Base-by-base conservation (phyloP, 1,140 invertebrate species). In the Caenorhabditis brenneri region DNA sequence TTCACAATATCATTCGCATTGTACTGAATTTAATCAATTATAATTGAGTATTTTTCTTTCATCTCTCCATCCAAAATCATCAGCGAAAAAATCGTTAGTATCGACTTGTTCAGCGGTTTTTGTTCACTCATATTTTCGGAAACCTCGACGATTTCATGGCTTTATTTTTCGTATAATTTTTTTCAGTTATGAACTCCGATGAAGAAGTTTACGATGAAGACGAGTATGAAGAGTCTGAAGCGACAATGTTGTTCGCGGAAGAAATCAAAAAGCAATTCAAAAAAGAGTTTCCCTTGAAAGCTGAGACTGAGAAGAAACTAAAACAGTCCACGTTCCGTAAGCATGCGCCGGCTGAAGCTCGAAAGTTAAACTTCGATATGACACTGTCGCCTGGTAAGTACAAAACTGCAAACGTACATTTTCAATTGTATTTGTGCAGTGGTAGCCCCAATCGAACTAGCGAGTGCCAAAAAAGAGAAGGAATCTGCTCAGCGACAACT, bases 201-300 rank as follows among this genome's bases (percentile, higher is more conserved):
- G 36, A 74, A 36, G 65, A 74, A 10, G n/a, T 42, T 27, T 12
- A 12, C n/a, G 65, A 74, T 24, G 36, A 74, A 1, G 33, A 74
- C 2, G 65, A 74, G 10, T 39, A 74, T 22, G 65, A 74, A 31
- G 65, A 39, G n/a, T 74, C 65, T 6, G 65, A 74, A 24, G 65
- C 65, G 1, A 74, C 65, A 24, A 42, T 74, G 65, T 12, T 74
- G 12, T 74, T 74, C 36, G 36, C 36, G 0, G 65, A 42, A 27
- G 65, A 74, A 74, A 42, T 74, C 10, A 42, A 74, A 24, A 74
- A 74, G 46, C 65, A 74, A n/a, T 74, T 74, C 36, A 42, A 42
- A 24, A 74, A 46, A 24, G 65, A 39, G 36, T 74, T 74, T 12
- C 65, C 65, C 10, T 74, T 74, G 22, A 74, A 74, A 46, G 65